Evolutionary conservation across 2,113 vertebrate species (phyloP), one percentile per base, ranked within the genome.

Genomic region (Loxodonta africana): DNA sequence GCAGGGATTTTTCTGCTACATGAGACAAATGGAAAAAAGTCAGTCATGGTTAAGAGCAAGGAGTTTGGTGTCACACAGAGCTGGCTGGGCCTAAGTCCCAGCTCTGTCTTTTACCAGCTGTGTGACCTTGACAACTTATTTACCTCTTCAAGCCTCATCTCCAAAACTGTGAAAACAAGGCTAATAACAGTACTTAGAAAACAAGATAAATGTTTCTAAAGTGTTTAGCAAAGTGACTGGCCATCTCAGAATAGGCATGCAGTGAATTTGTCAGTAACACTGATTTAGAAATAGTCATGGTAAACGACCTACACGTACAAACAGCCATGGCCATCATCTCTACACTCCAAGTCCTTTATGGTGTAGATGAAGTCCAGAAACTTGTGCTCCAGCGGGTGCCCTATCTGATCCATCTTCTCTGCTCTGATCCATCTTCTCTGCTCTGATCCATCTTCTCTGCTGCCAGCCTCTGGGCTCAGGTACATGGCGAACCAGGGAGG

Each of bases 11-110:
- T 92, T 94, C 62, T 95, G 14, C 82, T 86, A 95, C 82, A 41
- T 51, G 53, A 95, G 28, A 88, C 94, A 97, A 96, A 96, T 96
- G 85, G 78, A 88, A 86, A 95, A 87, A 95, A 97, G 82, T 60
- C 71, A 82, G 85, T 80, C 5, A 0, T 65, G 65, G 37, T 80
- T 96, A 46, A 95, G 23, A 91, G 46, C 23, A 89, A 37, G 51
- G 85, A 69, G 46, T 96, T 44, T 86, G 77, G 78, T 82, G 46
- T 97, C 62, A 74, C 84, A 81, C 60, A 92, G 85, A 83, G 53
- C 30, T 65, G 88, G 10, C 73, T 67, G 30, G 46, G 33, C 26
- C 25, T 73, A 28, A 4, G 20, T 44, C 63, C 73, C 67, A 28
- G 37, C 26, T 93, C 89, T 88, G 48, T 81, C 46, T 93, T 78